These are phyloP conservation scores for Danionella dracula DNA, from an alignment of 2,797 vertebrate species.

Conservation along the genomic window DNA sequence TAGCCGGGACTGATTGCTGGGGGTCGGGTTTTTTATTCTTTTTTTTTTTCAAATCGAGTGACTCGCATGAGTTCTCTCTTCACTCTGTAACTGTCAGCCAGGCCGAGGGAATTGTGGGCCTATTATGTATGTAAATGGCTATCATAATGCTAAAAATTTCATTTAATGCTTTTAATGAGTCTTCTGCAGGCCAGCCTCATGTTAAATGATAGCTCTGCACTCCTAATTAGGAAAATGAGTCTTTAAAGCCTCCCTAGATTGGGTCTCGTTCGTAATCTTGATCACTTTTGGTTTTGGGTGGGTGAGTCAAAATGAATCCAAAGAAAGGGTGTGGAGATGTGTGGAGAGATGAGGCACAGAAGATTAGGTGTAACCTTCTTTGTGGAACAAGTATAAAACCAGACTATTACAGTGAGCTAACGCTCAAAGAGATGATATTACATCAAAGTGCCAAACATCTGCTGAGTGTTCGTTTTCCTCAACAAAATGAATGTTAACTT, in stretches of 20 bases:
- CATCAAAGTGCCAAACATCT: conserved; percentile 6
- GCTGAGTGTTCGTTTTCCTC: background rate
- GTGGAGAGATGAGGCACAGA: conserved; percentile 20
- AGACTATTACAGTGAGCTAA: conserved; percentile 22
- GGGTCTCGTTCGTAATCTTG: conserved; percentile 65
- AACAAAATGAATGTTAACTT: conserved; percentile 16
- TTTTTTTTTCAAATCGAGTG: conserved; percentile 71
- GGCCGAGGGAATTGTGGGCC: conserved; percentile 81
- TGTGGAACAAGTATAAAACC: background rate
- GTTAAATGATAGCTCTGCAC: conserved; percentile 86
- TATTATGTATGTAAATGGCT: conserved; percentile 94
- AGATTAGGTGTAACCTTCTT: conserved; percentile 37
- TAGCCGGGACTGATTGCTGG: conserved; percentile 85
- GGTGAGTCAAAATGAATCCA: conserved; percentile 23
- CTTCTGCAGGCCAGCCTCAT: conserved; percentile 83
- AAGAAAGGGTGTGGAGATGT: conserved; percentile 13
- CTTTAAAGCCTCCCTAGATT: conserved; percentile 85
- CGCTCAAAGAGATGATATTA: background rate
- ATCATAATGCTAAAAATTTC: conserved; percentile 96
- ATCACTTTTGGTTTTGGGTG: conserved; percentile 37
- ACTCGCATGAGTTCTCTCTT: conserved; percentile 84
- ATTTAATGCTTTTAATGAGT: conserved; percentile 93
- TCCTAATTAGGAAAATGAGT: conserved; percentile 96
- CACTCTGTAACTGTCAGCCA: conserved; percentile 88
- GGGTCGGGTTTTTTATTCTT: conserved; percentile 65